A percentile compares a stretch with the other conserved stretches of the same genome.
phyloP scores from a whole-genome alignment of 2,113 vertebrate species.

The Oceanodroma tethys region DNA sequence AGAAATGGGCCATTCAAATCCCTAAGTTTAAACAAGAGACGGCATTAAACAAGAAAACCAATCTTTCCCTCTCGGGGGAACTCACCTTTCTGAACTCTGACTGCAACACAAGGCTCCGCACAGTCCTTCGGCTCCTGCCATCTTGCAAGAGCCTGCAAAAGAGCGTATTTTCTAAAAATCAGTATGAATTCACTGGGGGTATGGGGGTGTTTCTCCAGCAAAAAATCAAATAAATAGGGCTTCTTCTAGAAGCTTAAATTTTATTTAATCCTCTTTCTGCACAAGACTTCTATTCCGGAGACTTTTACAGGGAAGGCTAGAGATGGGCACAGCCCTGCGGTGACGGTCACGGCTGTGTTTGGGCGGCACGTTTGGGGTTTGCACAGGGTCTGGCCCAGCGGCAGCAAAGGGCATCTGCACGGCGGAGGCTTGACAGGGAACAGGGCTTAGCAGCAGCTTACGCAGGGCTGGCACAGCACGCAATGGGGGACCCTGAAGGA shows the following conservation, averaged over 20 bases:
- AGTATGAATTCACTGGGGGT: neutral
- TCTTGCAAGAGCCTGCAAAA: neutral
- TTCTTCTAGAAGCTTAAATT: neutral
- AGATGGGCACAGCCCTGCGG: neutral
- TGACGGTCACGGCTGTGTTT: neutral
- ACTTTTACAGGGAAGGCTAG: neutral
- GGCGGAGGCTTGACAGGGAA: neutral
- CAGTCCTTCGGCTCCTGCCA: neutral
- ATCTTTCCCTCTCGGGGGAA: neutral
- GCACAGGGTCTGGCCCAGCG: neutral
- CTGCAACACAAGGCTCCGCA: neutral
- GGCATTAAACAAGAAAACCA: slow-evolving; percentile 3
- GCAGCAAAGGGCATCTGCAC: neutral
- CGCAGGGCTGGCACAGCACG: neutral
- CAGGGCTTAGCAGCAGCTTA: neutral
- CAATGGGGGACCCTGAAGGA: neutral
- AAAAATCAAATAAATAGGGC: neutral
- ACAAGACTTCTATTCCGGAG: neutral
- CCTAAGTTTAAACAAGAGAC: slow-evolving; percentile 2
- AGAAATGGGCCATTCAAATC: neutral
- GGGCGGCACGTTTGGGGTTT: neutral
- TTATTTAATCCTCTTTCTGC: neutral
- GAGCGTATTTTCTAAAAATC: neutral
- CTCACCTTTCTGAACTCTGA: slow-evolving; percentile 34
- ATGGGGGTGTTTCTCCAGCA: neutral